Conservation (phyloP, 1,140 invertebrate genomes). For the Drosophila melanica region DNA sequence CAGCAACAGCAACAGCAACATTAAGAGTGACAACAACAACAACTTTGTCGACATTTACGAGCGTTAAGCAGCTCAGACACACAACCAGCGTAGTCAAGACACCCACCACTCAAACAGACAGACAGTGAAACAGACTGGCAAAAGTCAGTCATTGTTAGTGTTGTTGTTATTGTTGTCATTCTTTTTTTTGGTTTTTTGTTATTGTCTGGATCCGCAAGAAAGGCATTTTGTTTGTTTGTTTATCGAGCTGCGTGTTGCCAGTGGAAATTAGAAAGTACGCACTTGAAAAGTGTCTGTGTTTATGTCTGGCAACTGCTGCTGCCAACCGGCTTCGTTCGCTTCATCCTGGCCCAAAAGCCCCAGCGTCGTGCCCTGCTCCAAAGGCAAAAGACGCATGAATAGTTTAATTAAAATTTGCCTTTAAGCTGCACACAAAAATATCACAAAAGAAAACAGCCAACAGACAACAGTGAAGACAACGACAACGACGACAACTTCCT, state of each 20-base stretch:
- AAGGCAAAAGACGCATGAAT: constrained; percentile 54
- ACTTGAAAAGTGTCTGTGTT: constrained; percentile 77
- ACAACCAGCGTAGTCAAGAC: constrained; percentile 59
- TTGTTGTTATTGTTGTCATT: constrained; percentile 52
- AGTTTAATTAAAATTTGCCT: constrained; percentile 81
- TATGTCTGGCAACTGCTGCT: constrained; percentile 62
- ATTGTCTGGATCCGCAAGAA: constrained; percentile 45
- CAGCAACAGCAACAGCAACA: constrained; percentile 1
- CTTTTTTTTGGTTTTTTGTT: constrained; percentile 22
- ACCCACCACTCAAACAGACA: constrained; percentile 54
- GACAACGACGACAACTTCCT: constrained; percentile 43
- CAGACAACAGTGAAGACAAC: constrained; percentile 4
- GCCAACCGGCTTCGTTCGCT: constrained; percentile 14
- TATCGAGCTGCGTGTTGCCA: constrained; percentile 71
- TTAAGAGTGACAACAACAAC: constrained; percentile 4
- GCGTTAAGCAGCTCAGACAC: constrained; percentile 64
- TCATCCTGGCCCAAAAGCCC: background rate
- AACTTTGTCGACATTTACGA: constrained; percentile 18
- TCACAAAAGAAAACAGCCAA: constrained; percentile 53
- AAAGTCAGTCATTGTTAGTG: constrained; percentile 64
- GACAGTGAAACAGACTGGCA: constrained; percentile 38
- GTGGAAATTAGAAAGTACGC: constrained; percentile 81
- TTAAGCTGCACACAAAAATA: constrained; percentile 60
- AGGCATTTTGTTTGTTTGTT: constrained; percentile 62
- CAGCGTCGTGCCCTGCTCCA: background rate